A percentile compares a stretch with the other conserved stretches of the same genome.
These are phyloP conservation scores for Pseudorhombus dupliciocellatus DNA, from an alignment of 2,113 vertebrate species.

Conservation along the genomic window DNA sequence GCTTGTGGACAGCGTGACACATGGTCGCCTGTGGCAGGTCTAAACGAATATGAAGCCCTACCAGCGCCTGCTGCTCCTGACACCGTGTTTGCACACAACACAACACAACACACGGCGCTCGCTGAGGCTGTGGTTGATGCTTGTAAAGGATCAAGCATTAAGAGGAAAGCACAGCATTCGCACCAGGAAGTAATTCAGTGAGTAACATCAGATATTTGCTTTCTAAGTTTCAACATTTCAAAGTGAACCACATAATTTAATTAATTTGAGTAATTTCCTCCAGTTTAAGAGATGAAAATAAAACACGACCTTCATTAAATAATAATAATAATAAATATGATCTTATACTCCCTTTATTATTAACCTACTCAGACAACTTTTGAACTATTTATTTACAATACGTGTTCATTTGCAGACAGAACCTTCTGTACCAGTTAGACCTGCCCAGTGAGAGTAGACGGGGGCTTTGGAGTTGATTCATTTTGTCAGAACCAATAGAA, in stretches of 20 bases:
- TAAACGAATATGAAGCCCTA: too few relatives aligned
- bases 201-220: not conserved
- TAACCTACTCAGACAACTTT: not conserved
- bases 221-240: too few relatives aligned
- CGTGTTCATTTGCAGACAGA: not conserved
- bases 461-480: not conserved
- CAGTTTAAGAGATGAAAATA: not conserved
- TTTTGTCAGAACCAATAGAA: not conserved
- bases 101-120: not conserved
- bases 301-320: too few relatives aligned
- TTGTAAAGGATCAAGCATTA: not conserved
- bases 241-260: too few relatives aligned
- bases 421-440: not conserved
- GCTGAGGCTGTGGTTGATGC: not conserved
- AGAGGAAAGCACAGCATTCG: not conserved
- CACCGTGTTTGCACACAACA: not conserved
- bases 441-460: not conserved
- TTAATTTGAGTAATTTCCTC: not conserved
- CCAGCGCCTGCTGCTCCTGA: too few relatives aligned
- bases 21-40: too few relatives aligned
- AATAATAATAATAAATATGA: too few relatives aligned
- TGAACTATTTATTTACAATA: not conserved
- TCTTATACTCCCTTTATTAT: too few relatives aligned
- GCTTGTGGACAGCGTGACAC: not conserved
- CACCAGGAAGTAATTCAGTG: not conserved